Conservation (phyloP, 2,797 vertebrate species). For the Amniataba percoides region DNA sequence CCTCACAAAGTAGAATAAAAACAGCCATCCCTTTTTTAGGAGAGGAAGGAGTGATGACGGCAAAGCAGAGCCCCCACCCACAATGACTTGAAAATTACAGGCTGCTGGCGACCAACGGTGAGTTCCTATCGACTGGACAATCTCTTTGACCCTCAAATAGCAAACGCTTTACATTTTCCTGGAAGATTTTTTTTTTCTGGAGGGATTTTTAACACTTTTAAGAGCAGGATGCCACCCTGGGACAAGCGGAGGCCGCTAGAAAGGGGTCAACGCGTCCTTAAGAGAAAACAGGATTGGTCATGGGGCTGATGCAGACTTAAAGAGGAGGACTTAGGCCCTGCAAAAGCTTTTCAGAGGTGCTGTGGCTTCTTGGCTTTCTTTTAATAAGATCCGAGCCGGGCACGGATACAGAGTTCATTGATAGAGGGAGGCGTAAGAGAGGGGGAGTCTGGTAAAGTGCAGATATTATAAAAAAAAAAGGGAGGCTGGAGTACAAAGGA, state of each 20-base stretch:
- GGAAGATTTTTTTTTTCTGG: constrained; percentile 34
- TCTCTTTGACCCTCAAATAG: constrained; percentile 59
- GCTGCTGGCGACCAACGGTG: constrained; percentile 27
- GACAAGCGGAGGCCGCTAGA: constrained; percentile 45
- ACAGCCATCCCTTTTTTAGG: constrained; percentile 3
- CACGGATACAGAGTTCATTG: constrained; percentile 59
- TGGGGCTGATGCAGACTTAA: constrained; percentile 78
- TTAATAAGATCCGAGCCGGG: constrained; percentile 71
- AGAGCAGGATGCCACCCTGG: constrained; percentile 48
- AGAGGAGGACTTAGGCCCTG: constrained; percentile 62
- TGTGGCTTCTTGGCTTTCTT: constrained; percentile 61
- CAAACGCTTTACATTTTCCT: constrained; percentile 53
- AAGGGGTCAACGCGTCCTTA: constrained; percentile 68
- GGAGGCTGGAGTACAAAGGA: constrained; percentile 28
- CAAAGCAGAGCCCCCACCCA: constrained; percentile 30
- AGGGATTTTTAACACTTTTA: constrained; percentile 61
- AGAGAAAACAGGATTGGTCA: constrained; percentile 83
- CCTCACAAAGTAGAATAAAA: constrained; percentile 36
- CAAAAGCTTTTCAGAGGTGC: constrained; percentile 64
- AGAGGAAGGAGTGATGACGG: constrained; percentile 11
- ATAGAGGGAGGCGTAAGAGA: constrained; percentile 36
- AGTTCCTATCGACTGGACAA: constrained; percentile 54
- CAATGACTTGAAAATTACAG: constrained; percentile 57
- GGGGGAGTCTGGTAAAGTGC: constrained; percentile 25
- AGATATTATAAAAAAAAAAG: constrained; percentile 35